phyloP scores from a whole-genome alignment of 2,113 vertebrate species.

The Bungarus multicinctus region DNA sequence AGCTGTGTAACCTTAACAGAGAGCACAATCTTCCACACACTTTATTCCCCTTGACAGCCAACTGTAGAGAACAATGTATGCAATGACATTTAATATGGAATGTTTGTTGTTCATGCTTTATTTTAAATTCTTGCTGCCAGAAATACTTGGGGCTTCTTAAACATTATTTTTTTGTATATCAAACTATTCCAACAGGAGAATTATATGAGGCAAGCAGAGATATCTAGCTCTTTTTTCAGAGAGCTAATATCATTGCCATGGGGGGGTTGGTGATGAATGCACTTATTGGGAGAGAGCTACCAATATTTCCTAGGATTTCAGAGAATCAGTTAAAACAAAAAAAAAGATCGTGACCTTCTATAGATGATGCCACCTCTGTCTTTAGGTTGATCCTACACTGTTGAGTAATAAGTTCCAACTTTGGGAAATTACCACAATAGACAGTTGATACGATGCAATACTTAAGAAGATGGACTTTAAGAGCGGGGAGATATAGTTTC shows the following conservation, averaged over 20 bases:
- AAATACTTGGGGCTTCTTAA: constrained; percentile 7
- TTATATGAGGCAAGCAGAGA: neutral
- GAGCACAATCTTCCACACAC: constrained; percentile 23
- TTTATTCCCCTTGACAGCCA: constrained; percentile 37
- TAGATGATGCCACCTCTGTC: neutral
- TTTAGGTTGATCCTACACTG: neutral
- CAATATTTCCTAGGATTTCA: neutral
- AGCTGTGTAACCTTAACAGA: constrained; percentile 29
- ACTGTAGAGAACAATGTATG: constrained; percentile 10
- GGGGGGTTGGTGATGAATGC: neutral
- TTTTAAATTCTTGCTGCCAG: constrained; percentile 43
- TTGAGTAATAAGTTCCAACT: neutral
- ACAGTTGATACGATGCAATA: neutral
- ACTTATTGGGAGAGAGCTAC: neutral
- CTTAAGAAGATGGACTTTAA: neutral
- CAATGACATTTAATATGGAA: constrained; percentile 32
- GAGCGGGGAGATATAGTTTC: neutral
- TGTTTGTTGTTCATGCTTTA: constrained; percentile 16
- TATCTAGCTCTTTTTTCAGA: neutral
- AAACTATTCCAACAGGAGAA: constrained; percentile 9
- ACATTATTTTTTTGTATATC: neutral
- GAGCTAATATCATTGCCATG: neutral
- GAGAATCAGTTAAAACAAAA: neutral
- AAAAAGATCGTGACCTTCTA: neutral
- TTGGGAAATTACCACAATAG: neutral